Percentiles rank a stretch among this genome's conserved stretches.
Conservation (phyloP, 2,888 invertebrate species). For the Leptinotarsa haldemani region DNA sequence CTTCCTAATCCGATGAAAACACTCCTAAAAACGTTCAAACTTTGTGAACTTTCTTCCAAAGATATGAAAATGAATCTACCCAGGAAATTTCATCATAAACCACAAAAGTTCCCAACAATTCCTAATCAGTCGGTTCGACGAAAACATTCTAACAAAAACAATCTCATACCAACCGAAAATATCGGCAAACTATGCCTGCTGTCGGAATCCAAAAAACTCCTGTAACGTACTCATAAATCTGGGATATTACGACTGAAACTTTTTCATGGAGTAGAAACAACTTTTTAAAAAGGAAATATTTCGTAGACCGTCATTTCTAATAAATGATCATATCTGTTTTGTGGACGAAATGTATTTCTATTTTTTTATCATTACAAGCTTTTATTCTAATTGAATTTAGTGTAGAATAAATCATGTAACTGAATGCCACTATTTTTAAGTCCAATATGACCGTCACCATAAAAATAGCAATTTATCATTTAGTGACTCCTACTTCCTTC, state of each 20-base stretch:
- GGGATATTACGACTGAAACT: background rate
- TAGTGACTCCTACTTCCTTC: no score
- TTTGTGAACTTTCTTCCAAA: background rate
- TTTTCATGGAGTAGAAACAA: background rate
- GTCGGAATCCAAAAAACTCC: background rate
- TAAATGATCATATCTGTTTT: no score
- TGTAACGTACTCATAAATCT: background rate
- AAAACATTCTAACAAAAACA: conserved; percentile 1
- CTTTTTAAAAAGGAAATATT: no score
- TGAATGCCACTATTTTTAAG: no score
- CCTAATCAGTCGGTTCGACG: background rate
- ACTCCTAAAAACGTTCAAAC: background rate
- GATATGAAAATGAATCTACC: conserved; percentile 1
- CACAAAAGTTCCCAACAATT: background rate
- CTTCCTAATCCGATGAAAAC: background rate
- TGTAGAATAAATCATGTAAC: no score
- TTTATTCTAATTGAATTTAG: no score
- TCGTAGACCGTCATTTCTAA: no score
- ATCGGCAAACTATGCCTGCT: background rate
- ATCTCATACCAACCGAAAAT: background rate
- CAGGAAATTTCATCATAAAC: conserved; percentile 4
- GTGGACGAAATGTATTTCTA: no score
- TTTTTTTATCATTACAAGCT: no score
- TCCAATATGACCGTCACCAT: no score
- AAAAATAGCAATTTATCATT: no score